A percentile compares a stretch with the other conserved stretches of the same genome.
phyloP scores from a whole-genome alignment of 2,113 vertebrate genomes.

The Natator depressus region DNA sequence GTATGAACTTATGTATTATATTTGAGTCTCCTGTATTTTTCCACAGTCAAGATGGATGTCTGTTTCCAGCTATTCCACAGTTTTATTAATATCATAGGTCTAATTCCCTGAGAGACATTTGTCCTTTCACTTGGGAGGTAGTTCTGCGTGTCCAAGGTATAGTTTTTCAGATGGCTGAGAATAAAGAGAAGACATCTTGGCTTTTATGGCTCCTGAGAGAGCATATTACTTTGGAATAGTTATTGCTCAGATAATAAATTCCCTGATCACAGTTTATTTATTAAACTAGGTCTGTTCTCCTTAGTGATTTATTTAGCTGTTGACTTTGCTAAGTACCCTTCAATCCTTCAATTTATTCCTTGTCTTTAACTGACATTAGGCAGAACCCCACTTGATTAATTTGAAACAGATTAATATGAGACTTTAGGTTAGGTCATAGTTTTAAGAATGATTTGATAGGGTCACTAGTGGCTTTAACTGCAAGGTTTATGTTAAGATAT shows the following conservation, averaged over 20 bases:
- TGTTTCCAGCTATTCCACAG: constrained; percentile 43
- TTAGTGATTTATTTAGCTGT: constrained; percentile 33
- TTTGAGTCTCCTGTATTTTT: not conserved
- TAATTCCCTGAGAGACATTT: not conserved
- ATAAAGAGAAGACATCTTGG: not conserved
- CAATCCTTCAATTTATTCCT: not conserved
- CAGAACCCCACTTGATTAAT: constrained; percentile 23
- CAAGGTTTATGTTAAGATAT: constrained; percentile 46
- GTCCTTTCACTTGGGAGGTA: constrained; percentile 37
- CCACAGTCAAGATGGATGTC: not conserved
- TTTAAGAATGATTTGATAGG: constrained; percentile 64
- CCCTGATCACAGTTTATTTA: not conserved
- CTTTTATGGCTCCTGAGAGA: constrained; percentile 2
- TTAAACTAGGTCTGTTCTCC: constrained; percentile 6
- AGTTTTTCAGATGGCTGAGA: constrained; percentile 17
- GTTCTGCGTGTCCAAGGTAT: not conserved
- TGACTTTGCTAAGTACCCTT: constrained; percentile 6
- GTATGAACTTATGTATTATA: not conserved
- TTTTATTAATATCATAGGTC: constrained; percentile 47
- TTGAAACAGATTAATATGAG: constrained; percentile 53
- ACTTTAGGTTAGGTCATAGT: constrained; percentile 41
- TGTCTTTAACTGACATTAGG: constrained; percentile 1
- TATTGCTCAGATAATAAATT: constrained; percentile 46
- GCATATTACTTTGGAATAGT: constrained; percentile 1
- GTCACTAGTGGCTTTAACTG: constrained; percentile 49